Base-by-base conservation (phyloP, 2,888 invertebrate genomes). In the Sphaerophoria taeniata region DNA sequence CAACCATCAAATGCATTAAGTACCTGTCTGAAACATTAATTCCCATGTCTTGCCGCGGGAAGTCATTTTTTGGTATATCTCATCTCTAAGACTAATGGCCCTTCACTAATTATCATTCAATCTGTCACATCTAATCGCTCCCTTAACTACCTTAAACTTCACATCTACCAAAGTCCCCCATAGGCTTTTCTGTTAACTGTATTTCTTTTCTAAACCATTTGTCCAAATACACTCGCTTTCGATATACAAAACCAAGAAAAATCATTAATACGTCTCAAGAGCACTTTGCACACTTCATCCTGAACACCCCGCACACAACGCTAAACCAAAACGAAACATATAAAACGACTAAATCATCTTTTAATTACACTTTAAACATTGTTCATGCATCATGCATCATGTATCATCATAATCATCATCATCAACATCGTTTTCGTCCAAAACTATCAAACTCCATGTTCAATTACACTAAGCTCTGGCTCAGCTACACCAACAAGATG, bases 301-400 rank as follows among this genome's bases (percentile, higher is more conserved):
- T 24, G 24, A 24, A 47, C 14, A n/a, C 16, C 6, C 36, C 16
- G 7, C 36, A 45, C 43, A 63, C 63, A 51, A 61, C 16, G 39
- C 36, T 3, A 60, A 60, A 24, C 31, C 9, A 9, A 9, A 3
- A 43, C 6, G 39, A 43, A 58, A 78, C 65, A 76, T 80, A 79
- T 79, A 24, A 75, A 84, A 84, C 75, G 80, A 84, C 80, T 80
- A 84, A 84, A 84, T 76, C 80, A 80, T 84, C 84, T 75, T 75
- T 80, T 84, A 84, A 84, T 84, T 84, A 61, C 80, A 72, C 67
- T 69, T 71, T 80, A 72, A 84, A 80, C 67, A 60, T 61, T 76
- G 75, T 77, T 53, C 71, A 72, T 63, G 61, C 61, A 61, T 53
- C 71, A 72, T 63, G 61, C 61, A 61, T 45, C 77, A 72, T 61